Percentiles rank a stretch among this genome's conserved stretches.
Conservation (phyloP, 2,797 vertebrate species). For the Sebastes dallii region DNA sequence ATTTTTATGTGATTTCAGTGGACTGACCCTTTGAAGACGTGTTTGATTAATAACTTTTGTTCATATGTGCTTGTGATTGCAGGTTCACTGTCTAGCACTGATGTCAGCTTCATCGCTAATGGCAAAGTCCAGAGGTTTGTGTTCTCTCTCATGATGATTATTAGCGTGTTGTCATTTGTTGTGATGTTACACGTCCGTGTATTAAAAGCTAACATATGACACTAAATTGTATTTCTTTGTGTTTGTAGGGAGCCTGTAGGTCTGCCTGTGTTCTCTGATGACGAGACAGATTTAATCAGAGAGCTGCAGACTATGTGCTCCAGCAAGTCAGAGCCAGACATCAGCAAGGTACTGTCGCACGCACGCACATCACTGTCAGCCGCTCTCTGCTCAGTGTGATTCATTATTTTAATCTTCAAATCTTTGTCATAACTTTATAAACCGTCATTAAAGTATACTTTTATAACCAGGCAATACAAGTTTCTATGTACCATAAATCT, state of each 20-base stretch:
- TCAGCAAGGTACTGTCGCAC: constrained; percentile 87
- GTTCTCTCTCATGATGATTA: not conserved
- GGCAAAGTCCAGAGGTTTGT: constrained; percentile 74
- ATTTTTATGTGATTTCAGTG: not conserved
- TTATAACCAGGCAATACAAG: not conserved
- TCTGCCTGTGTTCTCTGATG: constrained; percentile 88
- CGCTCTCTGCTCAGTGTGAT: too few relatives aligned
- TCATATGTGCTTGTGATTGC: constrained; percentile 7
- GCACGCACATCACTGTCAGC: too few relatives aligned
- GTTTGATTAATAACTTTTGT: not conserved
- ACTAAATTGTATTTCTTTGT: not conserved
- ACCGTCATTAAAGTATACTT: too few relatives aligned
- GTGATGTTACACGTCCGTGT: not conserved
- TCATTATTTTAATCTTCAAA: too few relatives aligned
- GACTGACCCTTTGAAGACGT: not conserved
- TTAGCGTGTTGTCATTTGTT: not conserved
- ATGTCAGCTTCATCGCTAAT: constrained; percentile 66
- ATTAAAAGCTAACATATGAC: not conserved
- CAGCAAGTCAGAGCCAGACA: constrained; percentile 96
- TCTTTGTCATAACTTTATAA: too few relatives aligned
- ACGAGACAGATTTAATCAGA: constrained; percentile 90
- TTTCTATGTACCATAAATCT: not conserved
- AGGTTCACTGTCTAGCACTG: constrained; percentile 75
- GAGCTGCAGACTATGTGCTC: constrained; percentile 95
- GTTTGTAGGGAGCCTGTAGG: constrained; percentile 72